Evolutionary conservation across 30 jellyfish, hydroid and myxozoan species (phyloP).

Genomic region (Aurelia coerulea): DNA sequence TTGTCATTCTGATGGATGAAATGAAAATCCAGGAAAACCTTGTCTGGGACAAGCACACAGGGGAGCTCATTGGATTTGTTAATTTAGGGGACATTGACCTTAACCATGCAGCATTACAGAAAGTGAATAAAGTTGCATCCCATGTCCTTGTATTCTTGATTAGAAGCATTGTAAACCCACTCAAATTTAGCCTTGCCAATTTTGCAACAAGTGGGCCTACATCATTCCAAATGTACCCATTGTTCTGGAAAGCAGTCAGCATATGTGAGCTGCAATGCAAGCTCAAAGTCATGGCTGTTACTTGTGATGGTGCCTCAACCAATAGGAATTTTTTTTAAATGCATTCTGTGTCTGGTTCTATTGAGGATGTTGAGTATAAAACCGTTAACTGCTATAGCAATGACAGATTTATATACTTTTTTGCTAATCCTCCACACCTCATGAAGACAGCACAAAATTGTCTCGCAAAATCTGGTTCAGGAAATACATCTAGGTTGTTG

Average conservation of each 20-base stretch:
- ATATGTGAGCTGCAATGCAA: slow-evolving; percentile 16
- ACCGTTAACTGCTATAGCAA: background rate
- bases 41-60: slow-evolving; percentile 46
- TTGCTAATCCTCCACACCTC: slow-evolving; percentile 53
- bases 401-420: slow-evolving; percentile 19
- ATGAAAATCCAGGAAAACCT: slow-evolving; percentile 31
- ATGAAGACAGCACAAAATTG: slow-evolving; percentile 52
- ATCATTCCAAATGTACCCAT: slow-evolving; percentile 51
- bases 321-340: slow-evolving; percentile 5
- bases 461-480: slow-evolving; percentile 40
- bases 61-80: slow-evolving; percentile 62
- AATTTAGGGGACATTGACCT: slow-evolving; percentile 56
- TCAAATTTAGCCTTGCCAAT: slow-evolving; percentile 53
- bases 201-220: slow-evolving; percentile 67
- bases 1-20: slow-evolving; percentile 23
- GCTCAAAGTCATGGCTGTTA: slow-evolving; percentile 20
- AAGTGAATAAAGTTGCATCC: slow-evolving; percentile 13
- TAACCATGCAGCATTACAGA: slow-evolving; percentile 23
- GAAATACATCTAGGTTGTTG: slow-evolving; percentile 13
- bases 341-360: background rate
- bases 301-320: slow-evolving; percentile 42
- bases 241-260: slow-evolving; percentile 14
- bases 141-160: slow-evolving; percentile 63
- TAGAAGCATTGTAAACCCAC: slow-evolving; percentile 59
- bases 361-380: slow-evolving; percentile 15